These are phyloP conservation scores for Tipula vernalis DNA, from an alignment of 2,888 invertebrate species.

Conservation along the genomic window DNA sequence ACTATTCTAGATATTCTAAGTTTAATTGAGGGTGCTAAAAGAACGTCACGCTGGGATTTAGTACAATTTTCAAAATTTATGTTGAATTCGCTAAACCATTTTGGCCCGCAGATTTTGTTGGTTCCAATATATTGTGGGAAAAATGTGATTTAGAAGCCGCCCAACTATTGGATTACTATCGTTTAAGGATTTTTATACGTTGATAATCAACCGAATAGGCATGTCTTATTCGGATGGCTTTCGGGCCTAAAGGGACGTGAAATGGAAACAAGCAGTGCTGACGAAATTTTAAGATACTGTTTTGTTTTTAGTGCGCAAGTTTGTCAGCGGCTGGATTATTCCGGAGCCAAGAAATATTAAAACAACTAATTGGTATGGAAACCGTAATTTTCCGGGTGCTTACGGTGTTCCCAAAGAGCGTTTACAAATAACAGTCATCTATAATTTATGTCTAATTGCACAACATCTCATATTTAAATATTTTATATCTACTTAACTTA, in stretches of 20 bases:
- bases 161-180: neutral
- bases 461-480: too few species aligned
- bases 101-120: slow-evolving; percentile 42
- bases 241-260: slow-evolving; percentile 46
- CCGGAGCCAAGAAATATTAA: slow-evolving; percentile 25
- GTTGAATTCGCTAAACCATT: slow-evolving; percentile 45
- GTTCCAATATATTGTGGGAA: slow-evolving; percentile 46
- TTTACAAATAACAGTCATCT: slow-evolving; percentile 43
- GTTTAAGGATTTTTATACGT: slow-evolving; percentile 54
- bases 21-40: slow-evolving; percentile 48
- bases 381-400: slow-evolving; percentile 47
- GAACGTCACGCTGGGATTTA: slow-evolving; percentile 39
- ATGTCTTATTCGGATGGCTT: slow-evolving; percentile 60
- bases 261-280: slow-evolving; percentile 46
- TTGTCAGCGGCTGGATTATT: slow-evolving; percentile 27
- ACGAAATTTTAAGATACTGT: slow-evolving; percentile 31
- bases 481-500: too few species aligned
- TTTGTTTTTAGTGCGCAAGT: slow-evolving; percentile 30
- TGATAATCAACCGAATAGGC: slow-evolving; percentile 45
- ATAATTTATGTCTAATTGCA: too few species aligned
- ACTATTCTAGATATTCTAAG: slow-evolving; percentile 51
- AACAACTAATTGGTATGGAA: slow-evolving; percentile 47
- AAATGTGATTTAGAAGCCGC: slow-evolving; percentile 33
- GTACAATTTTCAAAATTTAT: slow-evolving; percentile 49
- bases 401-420: slow-evolving; percentile 41